phyloP scores from a whole-genome alignment of 2,113 vertebrate species.

The Lophotis ruficrista region DNA sequence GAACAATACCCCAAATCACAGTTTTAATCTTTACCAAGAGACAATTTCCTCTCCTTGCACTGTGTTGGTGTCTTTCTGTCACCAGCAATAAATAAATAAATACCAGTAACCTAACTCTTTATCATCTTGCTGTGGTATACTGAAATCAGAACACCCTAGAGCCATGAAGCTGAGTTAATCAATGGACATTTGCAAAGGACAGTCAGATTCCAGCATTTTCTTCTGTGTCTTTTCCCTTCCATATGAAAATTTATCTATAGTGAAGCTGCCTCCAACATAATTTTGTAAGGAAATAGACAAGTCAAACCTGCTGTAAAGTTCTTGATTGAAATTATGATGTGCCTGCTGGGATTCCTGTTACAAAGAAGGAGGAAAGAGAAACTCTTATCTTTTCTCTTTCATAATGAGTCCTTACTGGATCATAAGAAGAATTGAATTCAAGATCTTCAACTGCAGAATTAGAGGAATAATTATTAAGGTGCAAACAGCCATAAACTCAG shows the following conservation, averaged over 20 bases:
- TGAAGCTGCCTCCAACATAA: not conserved
- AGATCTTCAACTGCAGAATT: not conserved
- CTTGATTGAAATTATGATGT: not conserved
- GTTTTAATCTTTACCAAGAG: constrained; percentile 48
- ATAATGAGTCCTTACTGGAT: not conserved
- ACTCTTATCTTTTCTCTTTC: not conserved
- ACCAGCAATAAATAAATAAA: not conserved
- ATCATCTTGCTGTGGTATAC: not conserved
- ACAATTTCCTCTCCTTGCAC: constrained; percentile 41
- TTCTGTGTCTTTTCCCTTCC: not conserved
- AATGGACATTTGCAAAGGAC: not conserved
- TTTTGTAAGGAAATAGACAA: not conserved
- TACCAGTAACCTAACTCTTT: not conserved
- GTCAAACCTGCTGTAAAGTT: not conserved
- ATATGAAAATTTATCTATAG: not conserved
- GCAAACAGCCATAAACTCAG: not conserved
- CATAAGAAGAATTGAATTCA: not conserved
- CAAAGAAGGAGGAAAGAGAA: not conserved
- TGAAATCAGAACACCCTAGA: not conserved
- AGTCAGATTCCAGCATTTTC: not conserved
- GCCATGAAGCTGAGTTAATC: not conserved
- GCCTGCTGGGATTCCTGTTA: not conserved
- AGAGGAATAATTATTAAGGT: not conserved
- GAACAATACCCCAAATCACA: constrained; percentile 30
- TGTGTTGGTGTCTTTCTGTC: not conserved